Conservation (phyloP, 23 tunicate species). For the Halocynthia aurantium region DNA sequence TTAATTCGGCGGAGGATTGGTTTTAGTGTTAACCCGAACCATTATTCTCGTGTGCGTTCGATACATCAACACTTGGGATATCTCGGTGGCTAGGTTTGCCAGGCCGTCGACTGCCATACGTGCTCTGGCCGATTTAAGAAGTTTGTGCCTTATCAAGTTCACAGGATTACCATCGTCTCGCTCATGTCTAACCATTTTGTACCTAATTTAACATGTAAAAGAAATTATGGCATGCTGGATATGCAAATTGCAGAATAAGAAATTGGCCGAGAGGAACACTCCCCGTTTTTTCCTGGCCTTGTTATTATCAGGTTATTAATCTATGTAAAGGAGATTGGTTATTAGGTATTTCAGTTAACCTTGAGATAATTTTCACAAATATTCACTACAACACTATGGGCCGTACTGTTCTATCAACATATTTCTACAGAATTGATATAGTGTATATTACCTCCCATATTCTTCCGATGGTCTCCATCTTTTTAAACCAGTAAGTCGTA, state of each 20-base stretch:
- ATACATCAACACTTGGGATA: neutral
- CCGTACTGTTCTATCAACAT: too few species aligned
- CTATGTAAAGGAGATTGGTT: too few species aligned
- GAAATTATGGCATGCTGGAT: neutral
- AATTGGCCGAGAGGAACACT: too few species aligned
- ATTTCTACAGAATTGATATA: too few species aligned
- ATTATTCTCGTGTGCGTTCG: slow-evolving; percentile 28
- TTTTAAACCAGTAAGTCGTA: slow-evolving; percentile 17
- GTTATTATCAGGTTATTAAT: too few species aligned
- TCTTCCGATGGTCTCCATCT: slow-evolving; percentile 15
- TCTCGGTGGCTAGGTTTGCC: slow-evolving; percentile 21
- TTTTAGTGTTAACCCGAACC: slow-evolving; percentile 17
- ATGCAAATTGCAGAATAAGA: neutral
- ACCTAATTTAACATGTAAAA: slow-evolving; percentile 12
- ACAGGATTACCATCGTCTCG: slow-evolving; percentile 50
- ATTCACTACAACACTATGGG: too few species aligned
- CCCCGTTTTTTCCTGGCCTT: too few species aligned
- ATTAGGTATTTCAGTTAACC: too few species aligned
- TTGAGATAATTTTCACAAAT: too few species aligned
- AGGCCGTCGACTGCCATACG: slow-evolving; percentile 46
- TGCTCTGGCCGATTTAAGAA: slow-evolving; percentile 22
- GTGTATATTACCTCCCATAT: slow-evolving; percentile 35
- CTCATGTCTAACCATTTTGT: slow-evolving; percentile 48
- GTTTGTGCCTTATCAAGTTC: slow-evolving; percentile 36
- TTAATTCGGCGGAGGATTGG: slow-evolving; percentile 2